These are phyloP conservation scores for Cygnus buccinator DNA, from an alignment of 2,113 vertebrate genomes.

Conservation along the genomic window DNA sequence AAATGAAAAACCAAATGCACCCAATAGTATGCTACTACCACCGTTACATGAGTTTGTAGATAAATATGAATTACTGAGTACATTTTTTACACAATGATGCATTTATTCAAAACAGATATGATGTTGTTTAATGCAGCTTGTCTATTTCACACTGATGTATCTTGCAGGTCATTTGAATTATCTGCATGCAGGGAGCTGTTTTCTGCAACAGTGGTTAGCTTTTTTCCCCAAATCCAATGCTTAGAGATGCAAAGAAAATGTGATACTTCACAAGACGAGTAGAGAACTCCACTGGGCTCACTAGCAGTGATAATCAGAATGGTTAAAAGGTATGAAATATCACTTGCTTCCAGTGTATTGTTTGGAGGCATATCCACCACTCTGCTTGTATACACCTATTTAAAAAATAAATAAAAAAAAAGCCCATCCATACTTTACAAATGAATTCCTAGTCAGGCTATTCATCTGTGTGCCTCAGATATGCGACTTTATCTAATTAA, in stretches of 20 bases:
- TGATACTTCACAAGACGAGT: constrained; percentile 73
- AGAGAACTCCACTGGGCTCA: constrained; percentile 51
- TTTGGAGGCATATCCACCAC: neutral
- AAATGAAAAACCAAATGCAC: too few species aligned
- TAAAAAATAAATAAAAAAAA: too few species aligned
- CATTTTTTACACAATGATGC: neutral
- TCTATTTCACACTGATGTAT: neutral
- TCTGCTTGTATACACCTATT: too few species aligned
- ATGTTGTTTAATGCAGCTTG: neutral
- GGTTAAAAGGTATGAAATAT: neutral
- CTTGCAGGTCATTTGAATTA: constrained; percentile 84
- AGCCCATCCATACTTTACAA: too few species aligned
- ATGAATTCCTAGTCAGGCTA: too few species aligned
- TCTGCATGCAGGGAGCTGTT: constrained; percentile 81
- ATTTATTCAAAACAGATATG: neutral
- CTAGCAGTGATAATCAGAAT: neutral
- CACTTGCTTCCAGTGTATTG: neutral
- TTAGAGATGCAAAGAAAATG: constrained; percentile 83
- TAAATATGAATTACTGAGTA: neutral
- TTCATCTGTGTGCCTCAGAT: too few species aligned
- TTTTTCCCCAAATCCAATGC: constrained; percentile 80
- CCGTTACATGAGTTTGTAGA: neutral
- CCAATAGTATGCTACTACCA: neutral
- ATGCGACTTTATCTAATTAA: too few species aligned
- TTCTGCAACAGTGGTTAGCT: constrained; percentile 85